Percentiles rank a stretch among this genome's conserved stretches.
phyloP scores from a whole-genome alignment of 2,797 vertebrate species.

The Hemitrygon akajei region DNA sequence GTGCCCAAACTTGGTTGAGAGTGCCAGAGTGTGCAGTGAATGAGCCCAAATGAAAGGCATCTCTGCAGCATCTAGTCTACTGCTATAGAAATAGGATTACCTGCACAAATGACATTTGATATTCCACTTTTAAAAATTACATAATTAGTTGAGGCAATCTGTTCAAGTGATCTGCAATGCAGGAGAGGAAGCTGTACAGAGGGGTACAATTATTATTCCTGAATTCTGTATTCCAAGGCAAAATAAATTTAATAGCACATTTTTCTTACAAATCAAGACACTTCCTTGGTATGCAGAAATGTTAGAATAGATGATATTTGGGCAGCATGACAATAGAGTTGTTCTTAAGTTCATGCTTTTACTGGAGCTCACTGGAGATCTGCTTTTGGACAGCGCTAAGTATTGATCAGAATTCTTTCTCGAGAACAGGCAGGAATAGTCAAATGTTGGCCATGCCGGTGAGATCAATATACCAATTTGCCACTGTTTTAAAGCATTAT shows the following conservation, averaged over 20 bases:
- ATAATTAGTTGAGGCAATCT: too few relatives aligned
- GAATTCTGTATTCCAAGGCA: not conserved
- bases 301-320: not conserved
- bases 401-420: too few relatives aligned
- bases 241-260: not conserved
- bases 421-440: not conserved
- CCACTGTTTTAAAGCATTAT: too few relatives aligned
- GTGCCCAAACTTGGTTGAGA: not conserved
- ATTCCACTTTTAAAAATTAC: too few relatives aligned
- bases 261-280: not conserved
- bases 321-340: not conserved
- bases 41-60: not conserved
- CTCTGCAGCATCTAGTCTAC: not conserved
- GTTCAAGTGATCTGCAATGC: not conserved
- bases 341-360: not conserved
- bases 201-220: not conserved
- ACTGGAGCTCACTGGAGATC: not conserved
- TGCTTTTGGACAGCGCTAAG: not conserved
- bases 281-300: not conserved
- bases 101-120: not conserved
- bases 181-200: not conserved
- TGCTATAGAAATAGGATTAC: not conserved
- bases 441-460: not conserved
- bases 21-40: not conserved
- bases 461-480: too few relatives aligned